Percentiles rank a stretch among this genome's conserved stretches.
These are phyloP conservation scores for Hyposmocoma kahamanoa DNA, from an alignment of 1,140 invertebrate genomes.

Conservation along the genomic window DNA sequence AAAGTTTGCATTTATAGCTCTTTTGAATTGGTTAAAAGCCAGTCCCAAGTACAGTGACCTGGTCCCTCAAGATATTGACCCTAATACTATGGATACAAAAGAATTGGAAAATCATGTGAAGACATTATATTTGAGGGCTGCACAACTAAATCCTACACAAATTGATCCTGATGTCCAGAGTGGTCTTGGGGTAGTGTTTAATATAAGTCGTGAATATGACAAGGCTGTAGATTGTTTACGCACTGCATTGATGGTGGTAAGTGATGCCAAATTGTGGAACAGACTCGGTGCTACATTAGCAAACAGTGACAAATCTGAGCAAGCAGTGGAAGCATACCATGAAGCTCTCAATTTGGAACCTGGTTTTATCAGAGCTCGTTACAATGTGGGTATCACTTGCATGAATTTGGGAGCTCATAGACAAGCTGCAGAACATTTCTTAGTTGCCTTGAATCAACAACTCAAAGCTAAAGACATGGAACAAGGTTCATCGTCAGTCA, in stretches of 20 bases:
- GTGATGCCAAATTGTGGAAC: conserved; percentile 97
- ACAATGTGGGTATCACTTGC: conserved; percentile 98
- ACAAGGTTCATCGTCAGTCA: conserved; percentile 44
- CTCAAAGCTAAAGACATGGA: conserved; percentile 78
- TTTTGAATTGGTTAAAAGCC: conserved; percentile 88
- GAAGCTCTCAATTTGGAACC: conserved; percentile 93
- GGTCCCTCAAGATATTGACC: conserved; percentile 70
- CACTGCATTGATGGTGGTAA: conserved; percentile 88
- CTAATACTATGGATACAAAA: conserved; percentile 48
- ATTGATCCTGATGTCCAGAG: conserved; percentile 97
- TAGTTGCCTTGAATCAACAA: conserved; percentile 95
- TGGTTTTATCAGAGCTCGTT: conserved; percentile 96
- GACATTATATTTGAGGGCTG: conserved; percentile 90
- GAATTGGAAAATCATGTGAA: conserved; percentile 77
- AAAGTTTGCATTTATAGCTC: conserved; percentile 81
- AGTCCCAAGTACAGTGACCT: conserved; percentile 90
- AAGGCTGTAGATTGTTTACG: conserved; percentile 98
- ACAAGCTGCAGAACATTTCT: conserved; percentile 96
- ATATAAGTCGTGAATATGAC: conserved; percentile 94
- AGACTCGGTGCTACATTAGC: conserved; percentile 96
- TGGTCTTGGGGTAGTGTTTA: conserved; percentile 96
- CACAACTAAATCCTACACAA: conserved; percentile 82
- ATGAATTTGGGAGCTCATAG: conserved; percentile 96
- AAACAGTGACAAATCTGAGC: conserved; percentile 94
- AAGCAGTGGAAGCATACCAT: conserved; percentile 97